These are phyloP conservation scores for Erannis defoliaria DNA, from an alignment of 2,888 invertebrate genomes.

Conservation along the genomic window DNA sequence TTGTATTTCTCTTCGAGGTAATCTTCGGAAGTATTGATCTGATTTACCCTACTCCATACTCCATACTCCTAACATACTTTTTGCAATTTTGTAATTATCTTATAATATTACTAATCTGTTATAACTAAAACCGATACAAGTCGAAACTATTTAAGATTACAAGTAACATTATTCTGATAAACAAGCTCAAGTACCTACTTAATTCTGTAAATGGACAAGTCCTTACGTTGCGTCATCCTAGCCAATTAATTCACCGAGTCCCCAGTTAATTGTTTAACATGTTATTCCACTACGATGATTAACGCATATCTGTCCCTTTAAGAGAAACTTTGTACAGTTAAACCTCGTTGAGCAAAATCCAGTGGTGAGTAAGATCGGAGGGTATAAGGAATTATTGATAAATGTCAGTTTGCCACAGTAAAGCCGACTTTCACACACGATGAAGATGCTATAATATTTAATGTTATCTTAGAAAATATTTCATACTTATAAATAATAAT, in stretches of 20 bases:
- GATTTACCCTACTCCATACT: too few species aligned
- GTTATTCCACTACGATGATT: conserved; percentile 67
- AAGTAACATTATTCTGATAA: neutral
- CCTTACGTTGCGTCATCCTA: conserved; percentile 37
- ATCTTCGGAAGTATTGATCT: too few species aligned
- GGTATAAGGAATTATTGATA: too few species aligned
- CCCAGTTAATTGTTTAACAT: conserved; percentile 48
- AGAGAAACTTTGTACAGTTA: conserved; percentile 38
- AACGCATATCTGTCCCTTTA: conserved; percentile 58
- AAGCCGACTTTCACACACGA: too few species aligned
- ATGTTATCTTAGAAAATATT: too few species aligned
- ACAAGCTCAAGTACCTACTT: neutral
- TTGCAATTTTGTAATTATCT: too few species aligned
- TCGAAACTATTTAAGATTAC: neutral
- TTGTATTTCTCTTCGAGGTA: too few species aligned
- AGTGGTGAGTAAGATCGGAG: too few species aligned
- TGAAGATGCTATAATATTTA: too few species aligned
- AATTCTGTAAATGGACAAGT: conserved; percentile 23
- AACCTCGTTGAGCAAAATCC: neutral
- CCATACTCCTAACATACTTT: too few species aligned
- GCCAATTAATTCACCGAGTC: conserved; percentile 33
- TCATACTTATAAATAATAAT: too few species aligned
- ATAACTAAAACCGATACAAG: neutral
- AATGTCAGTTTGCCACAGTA: too few species aligned
- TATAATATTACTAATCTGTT: conserved; percentile 35